A percentile compares a stretch with the other conserved stretches of the same genome.
Evolutionary conservation across 2,113 vertebrate species (phyloP).

Genomic region (Pagrus major): DNA sequence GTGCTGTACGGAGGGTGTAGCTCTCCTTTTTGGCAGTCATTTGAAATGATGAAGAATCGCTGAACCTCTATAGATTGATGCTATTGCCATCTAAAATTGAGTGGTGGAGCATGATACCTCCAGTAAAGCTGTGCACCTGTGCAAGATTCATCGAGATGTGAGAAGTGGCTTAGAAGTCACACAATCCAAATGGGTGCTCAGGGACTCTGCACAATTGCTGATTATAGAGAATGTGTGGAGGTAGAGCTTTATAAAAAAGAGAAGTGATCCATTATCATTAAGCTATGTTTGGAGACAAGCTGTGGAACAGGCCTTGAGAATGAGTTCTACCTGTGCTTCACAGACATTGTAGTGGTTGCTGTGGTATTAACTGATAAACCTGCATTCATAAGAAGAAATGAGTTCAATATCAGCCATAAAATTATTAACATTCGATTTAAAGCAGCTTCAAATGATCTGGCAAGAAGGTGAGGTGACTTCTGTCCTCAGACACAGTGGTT

Average conservation of each 20-base stretch:
- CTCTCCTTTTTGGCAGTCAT: slow-evolving; percentile 60
- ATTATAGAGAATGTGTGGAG: slow-evolving; percentile 23
- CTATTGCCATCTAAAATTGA: slow-evolving; percentile 31
- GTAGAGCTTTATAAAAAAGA: neutral
- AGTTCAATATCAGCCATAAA: neutral
- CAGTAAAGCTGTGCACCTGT: slow-evolving; percentile 57
- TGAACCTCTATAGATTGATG: slow-evolving; percentile 54
- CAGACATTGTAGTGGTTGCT: neutral
- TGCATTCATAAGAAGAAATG: neutral
- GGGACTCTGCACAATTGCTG: slow-evolving; percentile 4
- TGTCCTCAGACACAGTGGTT: neutral
- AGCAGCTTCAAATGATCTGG: neutral
- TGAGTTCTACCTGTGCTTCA: neutral
- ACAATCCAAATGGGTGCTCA: slow-evolving; percentile 12
- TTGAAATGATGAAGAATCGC: slow-evolving; percentile 74
- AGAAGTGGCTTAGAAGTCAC: slow-evolving; percentile 18
- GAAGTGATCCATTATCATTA: neutral
- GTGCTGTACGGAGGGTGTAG: slow-evolving; percentile 54
- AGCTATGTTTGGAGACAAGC: neutral
- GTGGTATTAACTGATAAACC: neutral
- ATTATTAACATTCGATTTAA: neutral
- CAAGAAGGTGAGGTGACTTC: neutral
- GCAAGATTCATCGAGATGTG: slow-evolving; percentile 33
- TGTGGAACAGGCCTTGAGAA: slow-evolving; percentile 10
- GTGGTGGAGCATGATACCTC: slow-evolving; percentile 24